Base-by-base conservation (phyloP, 2,888 invertebrate genomes). In the Amphipyra berbera region DNA sequence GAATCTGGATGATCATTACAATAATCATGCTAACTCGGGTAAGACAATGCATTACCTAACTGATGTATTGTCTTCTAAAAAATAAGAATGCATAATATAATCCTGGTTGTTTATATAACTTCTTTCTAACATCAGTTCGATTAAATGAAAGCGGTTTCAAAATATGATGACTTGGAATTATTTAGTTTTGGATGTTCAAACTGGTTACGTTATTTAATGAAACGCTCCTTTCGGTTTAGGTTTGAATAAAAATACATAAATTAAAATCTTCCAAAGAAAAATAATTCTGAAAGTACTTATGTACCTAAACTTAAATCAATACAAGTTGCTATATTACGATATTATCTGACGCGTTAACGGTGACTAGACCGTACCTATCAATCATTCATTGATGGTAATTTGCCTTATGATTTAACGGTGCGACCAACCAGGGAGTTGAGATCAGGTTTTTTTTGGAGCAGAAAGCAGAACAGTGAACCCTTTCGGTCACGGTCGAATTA, bases 381-480 rank as follows among this genome's bases (percentile, higher is more conserved):
- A 45, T 68, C 35, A 68, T 6, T 48, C 44, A 35, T 45, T 49
- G 30, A 59, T 50, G 13, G 14, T 10, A 59, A n/a, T 46, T 47
- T 35, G 15, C 46, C 6, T 46, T 35, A 15, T 30, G 27, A 46
- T 14, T 12, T 33, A 65, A 57, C 60, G 49, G 52, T 61, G 14
- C 15, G 3, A 6, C 2, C 14, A 21, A 41, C 38, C 48, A 42
- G 30, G 42, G 35, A 45, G 35, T 15, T 15, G 7, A 13, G 33
- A 30, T 41, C 35, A 37, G 37, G 27, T 54, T 65, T 64, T 59
- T 60, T 58, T 54, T 38, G 13, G 21, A 3, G 1, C 21, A 21
- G 21, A 21, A 21, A 52, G 30, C 35, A 61, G 61, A 54, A 49
- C 56, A 64, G 21, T 60, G 53, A 57, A 53, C 50, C 54, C 62